phyloP scores from a whole-genome alignment of 64 coral and sea anemone genomes.

The Stichodactyla mertensii region DNA sequence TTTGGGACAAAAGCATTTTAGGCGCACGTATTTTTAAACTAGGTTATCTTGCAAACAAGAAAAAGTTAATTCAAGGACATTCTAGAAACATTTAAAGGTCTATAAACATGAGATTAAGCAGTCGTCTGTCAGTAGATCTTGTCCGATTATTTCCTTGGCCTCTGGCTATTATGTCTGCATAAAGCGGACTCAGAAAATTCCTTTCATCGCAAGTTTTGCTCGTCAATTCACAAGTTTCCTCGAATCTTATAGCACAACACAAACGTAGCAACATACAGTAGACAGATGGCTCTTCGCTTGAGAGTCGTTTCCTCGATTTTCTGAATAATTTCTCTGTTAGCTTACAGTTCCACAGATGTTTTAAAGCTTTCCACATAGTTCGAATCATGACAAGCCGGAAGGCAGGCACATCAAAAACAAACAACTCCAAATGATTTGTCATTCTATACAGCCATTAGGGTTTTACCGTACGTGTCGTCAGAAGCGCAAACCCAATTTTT shows the following conservation, averaged over 20 bases:
- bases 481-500: background rate
- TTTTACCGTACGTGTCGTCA: background rate
- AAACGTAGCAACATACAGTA: background rate
- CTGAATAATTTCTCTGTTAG: background rate
- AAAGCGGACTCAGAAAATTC: background rate
- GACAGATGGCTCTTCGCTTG: background rate
- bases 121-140: background rate
- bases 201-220: background rate
- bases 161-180: background rate
- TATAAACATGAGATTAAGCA: background rate
- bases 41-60: background rate
- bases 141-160: background rate
- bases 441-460: background rate
- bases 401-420: background rate
- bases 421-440: background rate
- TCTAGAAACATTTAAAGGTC: constrained; percentile 5
- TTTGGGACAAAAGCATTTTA: background rate
- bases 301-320: background rate
- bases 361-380: constrained; percentile 5
- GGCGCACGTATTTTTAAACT: background rate
- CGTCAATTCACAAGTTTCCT: background rate
- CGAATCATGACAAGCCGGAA: background rate
- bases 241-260: background rate
- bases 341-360: background rate
- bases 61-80: constrained; percentile 4